Percentiles rank a stretch among this genome's conserved stretches.
Evolutionary conservation across 2,113 vertebrate genomes (phyloP).

Genomic region (Cyprinodon brontotheroides): DNA sequence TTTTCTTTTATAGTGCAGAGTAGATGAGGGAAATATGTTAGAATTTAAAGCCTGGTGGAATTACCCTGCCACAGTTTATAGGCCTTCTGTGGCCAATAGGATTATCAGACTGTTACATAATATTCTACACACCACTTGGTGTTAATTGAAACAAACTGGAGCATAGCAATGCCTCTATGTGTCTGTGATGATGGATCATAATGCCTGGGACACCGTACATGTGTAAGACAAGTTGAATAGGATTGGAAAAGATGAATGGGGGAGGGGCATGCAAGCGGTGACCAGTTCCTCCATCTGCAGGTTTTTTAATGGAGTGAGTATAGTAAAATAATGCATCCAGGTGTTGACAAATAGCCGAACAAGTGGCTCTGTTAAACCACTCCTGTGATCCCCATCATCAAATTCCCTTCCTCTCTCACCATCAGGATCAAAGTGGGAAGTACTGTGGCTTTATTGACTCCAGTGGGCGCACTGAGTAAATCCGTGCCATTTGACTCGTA

Average conservation of each 20-base stretch:
- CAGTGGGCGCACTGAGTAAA: slow-evolving; percentile 45
- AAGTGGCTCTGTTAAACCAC: no score
- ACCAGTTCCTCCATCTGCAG: not conserved
- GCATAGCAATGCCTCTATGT: not conserved
- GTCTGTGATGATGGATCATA: not conserved
- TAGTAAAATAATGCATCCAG: no score
- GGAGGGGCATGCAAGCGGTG: no score
- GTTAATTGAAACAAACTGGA: not conserved
- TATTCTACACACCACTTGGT: not conserved
- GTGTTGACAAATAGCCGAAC: no score
- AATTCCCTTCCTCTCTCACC: not conserved
- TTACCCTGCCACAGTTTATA: not conserved
- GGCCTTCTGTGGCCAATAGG: not conserved
- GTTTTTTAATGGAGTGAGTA: not conserved
- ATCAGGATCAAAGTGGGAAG: not conserved
- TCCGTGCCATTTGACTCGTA: slow-evolving; percentile 87
- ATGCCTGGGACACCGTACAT: not conserved
- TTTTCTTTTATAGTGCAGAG: not conserved
- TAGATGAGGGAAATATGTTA: not conserved
- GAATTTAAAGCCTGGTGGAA: not conserved
- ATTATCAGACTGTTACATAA: slow-evolving; percentile 12
- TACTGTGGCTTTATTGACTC: not conserved
- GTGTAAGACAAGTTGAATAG: not conserved
- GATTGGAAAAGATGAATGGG: not conserved
- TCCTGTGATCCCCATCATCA: not conserved